Base-by-base conservation (phyloP, 2,888 invertebrate species). In the Amphipoea lucens region DNA sequence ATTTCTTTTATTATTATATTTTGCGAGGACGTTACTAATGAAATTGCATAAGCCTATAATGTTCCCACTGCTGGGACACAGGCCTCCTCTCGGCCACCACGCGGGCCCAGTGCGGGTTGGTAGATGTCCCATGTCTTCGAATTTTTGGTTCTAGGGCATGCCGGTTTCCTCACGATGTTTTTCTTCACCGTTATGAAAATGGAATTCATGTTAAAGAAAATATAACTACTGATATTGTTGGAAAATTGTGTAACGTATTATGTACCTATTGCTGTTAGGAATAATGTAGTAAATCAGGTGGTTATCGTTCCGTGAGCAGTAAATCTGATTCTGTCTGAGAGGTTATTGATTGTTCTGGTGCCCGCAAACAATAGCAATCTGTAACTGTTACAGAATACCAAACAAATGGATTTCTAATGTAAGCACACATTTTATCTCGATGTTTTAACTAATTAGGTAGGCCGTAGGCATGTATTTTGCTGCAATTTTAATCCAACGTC, bases 311-410 rank as follows among this genome's bases (percentile, higher is more conserved):
- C n/a, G 23, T 48, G 29, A 62, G 29, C 48, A 57, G 12, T 80
- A n/a, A 63, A 63, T 63, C 40, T 54, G 62, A 68, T 81, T 81
- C 23, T 57, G 45, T n/a, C 29, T 57, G 63, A 69, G 40, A 69
- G 29, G n/a, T 42, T 45, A 68, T 62, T 29, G 68, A 74, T 81
- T 68, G 68, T 48, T 48, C 48, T 69, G 40, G 45, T 81, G 40
- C n/a, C 40, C 4, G 29, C 42, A 45, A 80, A 80, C 73, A 81
- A 80, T 73, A 29, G 60, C 17, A 45, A 62, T 72, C 36, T 9
- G 12, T 7, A 51, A 67, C 14, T 36, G 1, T 9, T 20, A 45
- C 42, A 23, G 80, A 80, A 7, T 80, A 68, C 14, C 7, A 4
- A 4, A 23, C 5, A 36, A 60, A 72, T 62, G 66, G 60, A 79